phyloP scores from a whole-genome alignment of 2,113 vertebrate species.

The Columbina picui region DNA sequence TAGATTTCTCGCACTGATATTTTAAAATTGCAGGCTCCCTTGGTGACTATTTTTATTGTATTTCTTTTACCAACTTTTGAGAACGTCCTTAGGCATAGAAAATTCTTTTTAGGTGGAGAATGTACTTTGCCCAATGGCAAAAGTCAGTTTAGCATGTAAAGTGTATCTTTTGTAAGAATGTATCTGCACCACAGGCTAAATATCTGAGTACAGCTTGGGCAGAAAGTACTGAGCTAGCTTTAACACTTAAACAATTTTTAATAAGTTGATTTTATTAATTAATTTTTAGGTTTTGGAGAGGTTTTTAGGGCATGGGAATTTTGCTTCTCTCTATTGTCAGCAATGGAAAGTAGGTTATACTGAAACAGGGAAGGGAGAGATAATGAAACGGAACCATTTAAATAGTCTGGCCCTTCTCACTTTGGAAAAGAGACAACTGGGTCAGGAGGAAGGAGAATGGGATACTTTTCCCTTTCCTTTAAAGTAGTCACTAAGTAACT shows the following conservation, averaged over 20 bases:
- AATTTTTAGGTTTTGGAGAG: neutral
- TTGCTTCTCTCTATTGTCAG: neutral
- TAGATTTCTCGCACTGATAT: conserved; percentile 71
- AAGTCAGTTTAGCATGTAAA: conserved; percentile 40
- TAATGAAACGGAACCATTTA: conserved; percentile 37
- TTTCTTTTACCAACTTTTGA: conserved; percentile 54
- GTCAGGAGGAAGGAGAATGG: neutral
- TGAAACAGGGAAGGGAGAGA: conserved; percentile 8
- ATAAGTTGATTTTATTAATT: neutral
- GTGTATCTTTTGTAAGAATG: conserved; percentile 41
- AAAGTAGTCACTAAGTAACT: neutral
- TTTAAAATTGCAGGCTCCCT: conserved; percentile 59
- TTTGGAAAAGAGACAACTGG: conserved; percentile 21
- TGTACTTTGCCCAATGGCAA: conserved; percentile 9
- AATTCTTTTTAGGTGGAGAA: conserved; percentile 55
- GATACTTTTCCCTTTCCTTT: neutral
- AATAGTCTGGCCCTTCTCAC: conserved; percentile 40
- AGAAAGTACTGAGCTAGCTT: neutral
- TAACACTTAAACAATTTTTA: conserved; percentile 18
- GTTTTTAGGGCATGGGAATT: conserved; percentile 41
- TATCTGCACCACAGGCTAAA: conserved; percentile 31
- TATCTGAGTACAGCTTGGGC: neutral
- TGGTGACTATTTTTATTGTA: conserved; percentile 54
- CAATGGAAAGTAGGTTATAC: conserved; percentile 22
- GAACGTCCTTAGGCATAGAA: conserved; percentile 58